These are phyloP conservation scores for Melanotaenia nigrans DNA, from an alignment of 2,797 vertebrate genomes.

Conservation along the genomic window DNA sequence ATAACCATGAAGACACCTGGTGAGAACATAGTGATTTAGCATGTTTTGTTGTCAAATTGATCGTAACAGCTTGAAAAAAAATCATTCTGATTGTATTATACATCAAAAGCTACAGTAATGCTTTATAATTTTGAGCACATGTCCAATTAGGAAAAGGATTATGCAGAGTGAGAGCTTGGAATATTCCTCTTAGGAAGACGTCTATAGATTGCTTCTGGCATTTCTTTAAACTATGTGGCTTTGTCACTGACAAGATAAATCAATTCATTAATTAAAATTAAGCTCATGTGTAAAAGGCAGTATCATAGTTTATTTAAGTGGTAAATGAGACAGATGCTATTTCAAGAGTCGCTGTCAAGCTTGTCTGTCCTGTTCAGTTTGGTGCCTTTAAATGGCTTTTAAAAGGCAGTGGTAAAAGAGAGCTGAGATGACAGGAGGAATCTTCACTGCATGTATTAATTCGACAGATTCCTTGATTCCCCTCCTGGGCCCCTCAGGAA, in stretches of 20 bases:
- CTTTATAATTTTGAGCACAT: slow-evolving; percentile 55
- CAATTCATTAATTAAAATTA: slow-evolving; percentile 84
- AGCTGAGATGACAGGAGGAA: slow-evolving; percentile 70
- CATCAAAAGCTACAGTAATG: slow-evolving; percentile 54
- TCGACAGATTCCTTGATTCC: slow-evolving; percentile 81
- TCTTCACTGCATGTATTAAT: slow-evolving; percentile 79
- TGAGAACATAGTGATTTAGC: slow-evolving; percentile 10
- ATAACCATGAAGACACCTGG: slow-evolving; percentile 19
- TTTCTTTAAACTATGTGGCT: slow-evolving; percentile 59
- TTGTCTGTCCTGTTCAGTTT: slow-evolving; percentile 68
- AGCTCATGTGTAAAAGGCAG: slow-evolving; percentile 66
- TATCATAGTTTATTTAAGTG: slow-evolving; percentile 80
- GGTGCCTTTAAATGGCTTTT: slow-evolving; percentile 72
- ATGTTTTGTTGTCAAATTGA: slow-evolving; percentile 23
- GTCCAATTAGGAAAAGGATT: slow-evolving; percentile 55
- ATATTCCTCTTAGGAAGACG: slow-evolving; percentile 38
- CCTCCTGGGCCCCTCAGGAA: slow-evolving; percentile 78
- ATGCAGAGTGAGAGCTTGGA: slow-evolving; percentile 45
- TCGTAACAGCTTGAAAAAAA: slow-evolving; percentile 36
- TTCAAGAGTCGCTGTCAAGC: slow-evolving; percentile 72
- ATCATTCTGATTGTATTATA: slow-evolving; percentile 38
- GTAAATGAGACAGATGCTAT: slow-evolving; percentile 85
- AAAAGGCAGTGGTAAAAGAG: slow-evolving; percentile 73
- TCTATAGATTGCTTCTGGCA: slow-evolving; percentile 68
- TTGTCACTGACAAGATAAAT: slow-evolving; percentile 81